Conservation (phyloP, 2,888 invertebrate genomes). For the Caenorhabditis sp. region DNA sequence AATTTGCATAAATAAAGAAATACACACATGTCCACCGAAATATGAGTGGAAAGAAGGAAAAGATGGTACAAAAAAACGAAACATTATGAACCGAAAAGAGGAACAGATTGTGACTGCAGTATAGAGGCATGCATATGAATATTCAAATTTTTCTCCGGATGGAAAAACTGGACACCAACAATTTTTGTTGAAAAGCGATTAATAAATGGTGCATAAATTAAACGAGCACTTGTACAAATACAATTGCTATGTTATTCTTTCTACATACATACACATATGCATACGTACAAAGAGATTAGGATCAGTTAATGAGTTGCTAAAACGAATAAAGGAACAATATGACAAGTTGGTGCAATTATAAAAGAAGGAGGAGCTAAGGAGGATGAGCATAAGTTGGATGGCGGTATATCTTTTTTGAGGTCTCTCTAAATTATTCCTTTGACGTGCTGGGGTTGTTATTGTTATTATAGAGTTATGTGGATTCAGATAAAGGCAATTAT, state of each 20-base stretch:
- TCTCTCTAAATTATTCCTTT: neutral
- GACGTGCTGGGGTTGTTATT: neutral
- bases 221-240: constrained; percentile 1
- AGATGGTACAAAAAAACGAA: neutral
- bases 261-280: neutral
- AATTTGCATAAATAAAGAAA: neutral
- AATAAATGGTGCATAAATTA: neutral
- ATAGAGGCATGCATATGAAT: neutral
- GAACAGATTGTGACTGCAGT: neutral
- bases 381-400: neutral
- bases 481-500: neutral
- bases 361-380: neutral
- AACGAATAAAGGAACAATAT: neutral
- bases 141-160: neutral
- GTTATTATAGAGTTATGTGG: neutral
- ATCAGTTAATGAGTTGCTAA: neutral
- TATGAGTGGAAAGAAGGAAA: neutral
- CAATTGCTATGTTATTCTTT: neutral
- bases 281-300: neutral
- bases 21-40: neutral
- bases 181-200: neutral
- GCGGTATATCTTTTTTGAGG: neutral
- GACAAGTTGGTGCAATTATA: neutral
- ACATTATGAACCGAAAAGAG: neutral
- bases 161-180: neutral